These are phyloP conservation scores for Pachypanchax playfairii DNA, from an alignment of 2,113 vertebrate species.

Conservation along the genomic window DNA sequence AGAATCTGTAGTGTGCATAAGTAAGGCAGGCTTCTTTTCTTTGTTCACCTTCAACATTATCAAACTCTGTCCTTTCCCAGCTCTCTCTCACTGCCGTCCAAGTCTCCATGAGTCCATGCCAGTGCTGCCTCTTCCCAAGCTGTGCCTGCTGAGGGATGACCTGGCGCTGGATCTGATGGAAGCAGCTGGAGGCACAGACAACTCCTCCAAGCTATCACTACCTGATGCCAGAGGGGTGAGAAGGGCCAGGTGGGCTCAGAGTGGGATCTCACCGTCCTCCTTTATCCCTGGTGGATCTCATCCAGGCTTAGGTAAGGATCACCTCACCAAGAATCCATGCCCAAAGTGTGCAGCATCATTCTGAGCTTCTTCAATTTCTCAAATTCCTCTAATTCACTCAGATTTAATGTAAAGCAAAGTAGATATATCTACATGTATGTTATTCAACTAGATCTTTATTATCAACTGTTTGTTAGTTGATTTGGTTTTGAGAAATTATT, in stretches of 20 bases:
- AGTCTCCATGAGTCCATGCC: slow-evolving; percentile 44
- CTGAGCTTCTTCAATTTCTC: slow-evolving; percentile 7
- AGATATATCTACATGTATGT: no score
- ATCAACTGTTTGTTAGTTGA: no score
- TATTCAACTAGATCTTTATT: no score
- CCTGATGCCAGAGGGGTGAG: slow-evolving; percentile 51
- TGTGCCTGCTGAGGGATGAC: slow-evolving; percentile 65
- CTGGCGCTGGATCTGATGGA: slow-evolving; percentile 56
- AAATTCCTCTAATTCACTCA: no score
- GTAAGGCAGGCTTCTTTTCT: slow-evolving; percentile 5
- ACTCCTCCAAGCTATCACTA: slow-evolving; percentile 69
- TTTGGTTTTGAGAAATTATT: no score
- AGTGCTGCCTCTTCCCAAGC: slow-evolving; percentile 56
- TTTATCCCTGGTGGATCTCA: slow-evolving; percentile 68
- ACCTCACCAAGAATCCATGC: slow-evolving; percentile 25
- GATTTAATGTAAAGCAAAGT: no score
- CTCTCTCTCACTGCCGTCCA: slow-evolving; percentile 25
- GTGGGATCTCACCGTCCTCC: slow-evolving; percentile 59
- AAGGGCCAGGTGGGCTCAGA: slow-evolving; percentile 69
- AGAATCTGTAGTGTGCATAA: slow-evolving; percentile 5
- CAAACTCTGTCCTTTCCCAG: slow-evolving; percentile 37
- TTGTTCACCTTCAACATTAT: slow-evolving; percentile 45
- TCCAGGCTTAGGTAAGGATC: slow-evolving; percentile 59
- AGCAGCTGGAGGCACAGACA: slow-evolving; percentile 68
- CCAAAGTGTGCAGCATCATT: background rate